Evolutionary conservation across 2,113 vertebrate genomes (phyloP).

Genomic region (Heterotis niloticus): DNA sequence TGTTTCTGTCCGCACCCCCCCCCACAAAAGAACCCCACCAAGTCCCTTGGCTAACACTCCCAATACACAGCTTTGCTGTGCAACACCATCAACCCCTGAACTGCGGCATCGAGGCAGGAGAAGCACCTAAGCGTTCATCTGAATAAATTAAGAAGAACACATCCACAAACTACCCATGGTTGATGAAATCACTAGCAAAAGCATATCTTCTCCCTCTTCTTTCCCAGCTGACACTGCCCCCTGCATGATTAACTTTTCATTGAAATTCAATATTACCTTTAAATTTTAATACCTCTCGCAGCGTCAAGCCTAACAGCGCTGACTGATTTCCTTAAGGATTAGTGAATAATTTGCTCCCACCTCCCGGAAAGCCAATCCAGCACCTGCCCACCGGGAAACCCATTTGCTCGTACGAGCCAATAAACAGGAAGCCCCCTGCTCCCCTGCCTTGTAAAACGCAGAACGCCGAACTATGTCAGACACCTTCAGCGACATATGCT

Average conservation of each 20-base stretch:
- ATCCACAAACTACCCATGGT: background rate
- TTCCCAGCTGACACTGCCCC: background rate
- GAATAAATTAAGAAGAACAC: slow-evolving; percentile 6
- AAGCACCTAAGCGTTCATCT: too few species aligned
- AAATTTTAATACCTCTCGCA: slow-evolving; percentile 17
- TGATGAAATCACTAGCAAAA: background rate
- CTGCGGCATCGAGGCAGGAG: background rate
- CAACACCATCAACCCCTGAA: background rate
- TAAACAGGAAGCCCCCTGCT: background rate
- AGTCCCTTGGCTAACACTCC: background rate
- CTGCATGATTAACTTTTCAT: background rate
- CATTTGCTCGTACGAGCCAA: background rate
- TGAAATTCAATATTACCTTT: background rate
- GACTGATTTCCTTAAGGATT: slow-evolving; percentile 17
- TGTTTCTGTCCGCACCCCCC: background rate
- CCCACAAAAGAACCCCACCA: background rate
- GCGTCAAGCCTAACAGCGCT: background rate
- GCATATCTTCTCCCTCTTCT: background rate
- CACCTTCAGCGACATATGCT: background rate
- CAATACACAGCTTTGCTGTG: background rate
- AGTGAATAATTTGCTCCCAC: slow-evolving; percentile 12
- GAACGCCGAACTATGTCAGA: background rate
- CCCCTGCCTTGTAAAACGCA: slow-evolving; percentile 1
- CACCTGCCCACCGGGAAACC: background rate
- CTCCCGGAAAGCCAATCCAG: background rate